Conservation (phyloP, 2,888 invertebrate genomes). For the Bhutanitis thaidina region DNA sequence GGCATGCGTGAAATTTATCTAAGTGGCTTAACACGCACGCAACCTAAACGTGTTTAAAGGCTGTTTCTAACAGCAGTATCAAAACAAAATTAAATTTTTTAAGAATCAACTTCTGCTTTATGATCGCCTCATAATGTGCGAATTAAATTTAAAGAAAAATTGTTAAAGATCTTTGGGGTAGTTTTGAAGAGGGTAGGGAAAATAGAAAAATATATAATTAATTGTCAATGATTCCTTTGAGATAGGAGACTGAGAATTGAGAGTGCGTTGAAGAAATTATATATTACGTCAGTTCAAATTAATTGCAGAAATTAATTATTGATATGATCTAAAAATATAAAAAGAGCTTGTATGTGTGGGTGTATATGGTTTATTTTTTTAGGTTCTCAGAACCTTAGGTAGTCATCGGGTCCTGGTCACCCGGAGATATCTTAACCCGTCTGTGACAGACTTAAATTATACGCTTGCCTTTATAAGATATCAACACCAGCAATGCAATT, state of each 20-base stretch:
- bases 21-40: conserved; percentile 7
- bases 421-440: conserved; percentile 32
- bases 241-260: too few species aligned
- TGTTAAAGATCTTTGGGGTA: too few species aligned
- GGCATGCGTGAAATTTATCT: conserved; percentile 17
- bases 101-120: neutral
- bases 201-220: too few species aligned
- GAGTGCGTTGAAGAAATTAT: too few species aligned
- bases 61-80: conserved; percentile 6
- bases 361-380: neutral
- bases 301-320: too few species aligned
- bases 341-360: neutral
- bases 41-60: conserved; percentile 3
- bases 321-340: too few species aligned
- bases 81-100: neutral
- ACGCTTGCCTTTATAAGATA: conserved; percentile 55
- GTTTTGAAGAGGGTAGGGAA: too few species aligned
- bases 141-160: too few species aligned
- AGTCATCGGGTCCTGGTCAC: neutral
- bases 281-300: too few species aligned
- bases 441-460: conserved; percentile 61
- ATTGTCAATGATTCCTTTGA: too few species aligned
- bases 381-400: conserved; percentile 6
- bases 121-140: neutral
- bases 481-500: conserved; percentile 1